A percentile compares a stretch with the other conserved stretches of the same genome.
Conservation (phyloP, 2,113 vertebrate genomes). For the Amphiprion ocellaris region DNA sequence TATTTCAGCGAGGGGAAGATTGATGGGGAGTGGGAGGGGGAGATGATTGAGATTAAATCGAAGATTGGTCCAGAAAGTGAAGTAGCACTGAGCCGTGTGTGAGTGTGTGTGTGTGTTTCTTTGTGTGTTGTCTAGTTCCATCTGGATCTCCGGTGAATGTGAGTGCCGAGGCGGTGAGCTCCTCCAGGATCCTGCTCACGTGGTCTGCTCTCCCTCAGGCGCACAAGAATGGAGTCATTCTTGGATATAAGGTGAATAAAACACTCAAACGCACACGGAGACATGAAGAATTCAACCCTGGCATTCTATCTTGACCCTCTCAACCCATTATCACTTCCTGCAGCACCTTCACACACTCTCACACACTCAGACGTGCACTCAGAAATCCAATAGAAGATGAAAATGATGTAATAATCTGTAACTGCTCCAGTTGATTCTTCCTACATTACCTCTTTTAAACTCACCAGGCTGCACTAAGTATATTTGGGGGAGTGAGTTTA, state of each 20-base stretch:
- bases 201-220: constrained; percentile 89
- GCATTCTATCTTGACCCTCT: constrained; percentile 34
- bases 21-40: constrained; percentile 34
- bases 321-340: constrained; percentile 51
- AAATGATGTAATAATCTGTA: constrained; percentile 81
- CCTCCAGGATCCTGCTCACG: constrained; percentile 91
- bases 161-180: constrained; percentile 92
- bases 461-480: constrained; percentile 4
- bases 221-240: constrained; percentile 92
- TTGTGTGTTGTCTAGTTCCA: constrained; percentile 86
- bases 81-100: constrained; percentile 39
- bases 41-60: constrained; percentile 64
- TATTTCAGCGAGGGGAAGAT: constrained; percentile 47
- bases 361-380: constrained; percentile 9
- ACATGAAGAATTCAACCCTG: constrained; percentile 1
- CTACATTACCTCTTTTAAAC: constrained; percentile 51
- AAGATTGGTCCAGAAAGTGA: constrained; percentile 53
- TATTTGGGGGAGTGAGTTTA: not conserved
- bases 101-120: constrained; percentile 48
- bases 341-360: constrained; percentile 24
- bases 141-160: constrained; percentile 92
- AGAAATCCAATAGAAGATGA: constrained; percentile 27
- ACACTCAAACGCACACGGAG: constrained; percentile 23
- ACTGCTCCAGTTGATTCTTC: constrained; percentile 62
- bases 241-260: constrained; percentile 93